Conservation (phyloP, 92 coral and sea anemone species). For the Bergia puertoricense region DNA sequence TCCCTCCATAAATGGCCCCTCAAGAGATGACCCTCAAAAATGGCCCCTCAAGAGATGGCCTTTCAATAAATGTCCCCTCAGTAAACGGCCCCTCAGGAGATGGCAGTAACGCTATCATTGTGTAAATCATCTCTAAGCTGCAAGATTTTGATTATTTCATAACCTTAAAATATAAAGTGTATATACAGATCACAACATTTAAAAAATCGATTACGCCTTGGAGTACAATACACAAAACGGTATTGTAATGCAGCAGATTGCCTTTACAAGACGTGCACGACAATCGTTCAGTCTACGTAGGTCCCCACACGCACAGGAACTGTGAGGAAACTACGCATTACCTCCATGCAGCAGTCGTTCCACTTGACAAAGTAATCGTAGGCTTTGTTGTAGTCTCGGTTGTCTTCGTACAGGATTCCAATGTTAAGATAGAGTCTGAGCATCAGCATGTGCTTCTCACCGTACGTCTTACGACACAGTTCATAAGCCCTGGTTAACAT, state of each 20-base stretch:
- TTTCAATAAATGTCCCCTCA: no score
- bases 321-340: conserved; percentile 18
- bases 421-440: conserved; percentile 87
- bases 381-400: conserved; percentile 87
- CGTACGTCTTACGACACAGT: conserved; percentile 91
- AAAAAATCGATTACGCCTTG: no score
- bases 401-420: conserved; percentile 96
- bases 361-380: conserved; percentile 96
- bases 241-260: not conserved
- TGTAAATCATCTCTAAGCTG: no score
- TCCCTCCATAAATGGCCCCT: no score
- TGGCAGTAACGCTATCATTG: no score
- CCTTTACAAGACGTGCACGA: not conserved
- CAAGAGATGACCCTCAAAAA: no score
- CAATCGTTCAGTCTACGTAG: not conserved
- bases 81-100: no score
- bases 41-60: no score
- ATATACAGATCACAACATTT: no score
- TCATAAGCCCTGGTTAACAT: conserved; percentile 88
- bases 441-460: conserved; percentile 95
- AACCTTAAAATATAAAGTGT: no score
- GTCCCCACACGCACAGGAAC: not conserved
- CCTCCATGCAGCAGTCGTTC: conserved; percentile 96
- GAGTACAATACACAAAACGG: no score
- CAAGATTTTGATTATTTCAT: no score